These are phyloP conservation scores for Somateria mollissima DNA, from an alignment of 2,797 vertebrate species.

Conservation along the genomic window DNA sequence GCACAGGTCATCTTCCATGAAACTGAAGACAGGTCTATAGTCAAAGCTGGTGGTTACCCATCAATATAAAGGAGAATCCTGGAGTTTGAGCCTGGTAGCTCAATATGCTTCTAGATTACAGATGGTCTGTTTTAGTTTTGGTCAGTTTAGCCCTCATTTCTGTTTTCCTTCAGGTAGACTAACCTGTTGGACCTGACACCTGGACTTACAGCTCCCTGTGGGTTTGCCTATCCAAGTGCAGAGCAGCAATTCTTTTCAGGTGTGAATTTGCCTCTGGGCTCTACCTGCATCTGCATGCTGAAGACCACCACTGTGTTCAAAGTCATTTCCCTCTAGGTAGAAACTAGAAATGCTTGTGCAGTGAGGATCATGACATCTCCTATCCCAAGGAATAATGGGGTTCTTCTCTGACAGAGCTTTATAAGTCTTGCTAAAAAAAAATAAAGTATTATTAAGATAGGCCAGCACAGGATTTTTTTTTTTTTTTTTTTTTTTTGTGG, in stretches of 20 bases:
- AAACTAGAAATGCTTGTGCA: not conserved
- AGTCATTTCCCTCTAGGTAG: not conserved
- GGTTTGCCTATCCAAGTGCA: not conserved
- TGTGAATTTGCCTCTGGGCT: not conserved
- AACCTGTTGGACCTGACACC: not conserved
- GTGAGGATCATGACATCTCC: accelerated
- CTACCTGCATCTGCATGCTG: not conserved
- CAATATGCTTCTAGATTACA: not conserved
- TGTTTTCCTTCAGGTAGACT: not conserved
- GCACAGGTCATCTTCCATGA: too few relatives aligned
- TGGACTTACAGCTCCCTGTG: not conserved
- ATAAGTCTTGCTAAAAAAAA: not conserved
- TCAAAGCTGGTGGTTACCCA: not conserved
- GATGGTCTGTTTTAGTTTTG: not conserved
- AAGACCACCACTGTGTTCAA: too few relatives aligned
- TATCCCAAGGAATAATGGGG: not conserved
- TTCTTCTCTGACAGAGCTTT: not conserved
- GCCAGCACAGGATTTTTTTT: too few relatives aligned
- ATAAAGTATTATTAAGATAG: too few relatives aligned
- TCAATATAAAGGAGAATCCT: not conserved
- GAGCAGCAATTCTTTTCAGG: not conserved
- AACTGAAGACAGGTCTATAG: too few relatives aligned
- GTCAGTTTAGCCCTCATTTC: not conserved
- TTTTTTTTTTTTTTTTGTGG: not conserved
- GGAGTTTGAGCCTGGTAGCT: not conserved